These are phyloP conservation scores for Ameiurus melas DNA, from an alignment of 2,113 vertebrate species.

Conservation along the genomic window DNA sequence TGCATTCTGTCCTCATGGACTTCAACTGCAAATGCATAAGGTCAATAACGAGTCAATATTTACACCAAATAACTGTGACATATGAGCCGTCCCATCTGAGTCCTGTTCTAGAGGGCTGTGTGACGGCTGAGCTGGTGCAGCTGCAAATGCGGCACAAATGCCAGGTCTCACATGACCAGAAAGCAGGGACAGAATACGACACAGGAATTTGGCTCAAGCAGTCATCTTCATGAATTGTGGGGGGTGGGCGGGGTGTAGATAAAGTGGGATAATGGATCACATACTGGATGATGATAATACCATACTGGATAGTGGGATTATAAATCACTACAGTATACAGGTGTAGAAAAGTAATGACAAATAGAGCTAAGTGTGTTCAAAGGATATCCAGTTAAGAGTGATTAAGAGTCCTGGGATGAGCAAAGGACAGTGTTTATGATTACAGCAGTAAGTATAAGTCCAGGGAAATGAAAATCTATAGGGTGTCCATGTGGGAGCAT, in stretches of 20 bases:
- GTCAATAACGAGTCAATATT: slow-evolving; percentile 29
- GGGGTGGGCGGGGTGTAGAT: too few relatives aligned
- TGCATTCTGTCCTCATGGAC: slow-evolving; percentile 9
- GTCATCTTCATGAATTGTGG: background rate
- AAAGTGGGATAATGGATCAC: background rate
- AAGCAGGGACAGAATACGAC: background rate
- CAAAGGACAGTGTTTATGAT: background rate
- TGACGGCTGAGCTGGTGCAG: slow-evolving; percentile 11
- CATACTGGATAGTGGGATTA: background rate
- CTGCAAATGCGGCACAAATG: slow-evolving; percentile 17
- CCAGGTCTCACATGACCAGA: slow-evolving; percentile 21
- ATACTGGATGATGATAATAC: background rate
- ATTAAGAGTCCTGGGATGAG: background rate
- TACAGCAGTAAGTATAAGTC: background rate
- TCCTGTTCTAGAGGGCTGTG: background rate
- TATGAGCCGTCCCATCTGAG: slow-evolving; percentile 9
- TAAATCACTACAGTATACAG: background rate
- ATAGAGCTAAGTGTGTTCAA: background rate
- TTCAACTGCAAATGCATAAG: slow-evolving; percentile 16
- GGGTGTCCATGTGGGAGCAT: background rate
- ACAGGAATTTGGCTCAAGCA: background rate
- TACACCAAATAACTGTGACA: slow-evolving; percentile 26
- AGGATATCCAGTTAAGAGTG: background rate
- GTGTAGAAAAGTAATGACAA: background rate
- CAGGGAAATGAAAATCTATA: background rate